Base-by-base conservation (phyloP, 2,113 vertebrate genomes). In the Ailurus styani region DNA sequence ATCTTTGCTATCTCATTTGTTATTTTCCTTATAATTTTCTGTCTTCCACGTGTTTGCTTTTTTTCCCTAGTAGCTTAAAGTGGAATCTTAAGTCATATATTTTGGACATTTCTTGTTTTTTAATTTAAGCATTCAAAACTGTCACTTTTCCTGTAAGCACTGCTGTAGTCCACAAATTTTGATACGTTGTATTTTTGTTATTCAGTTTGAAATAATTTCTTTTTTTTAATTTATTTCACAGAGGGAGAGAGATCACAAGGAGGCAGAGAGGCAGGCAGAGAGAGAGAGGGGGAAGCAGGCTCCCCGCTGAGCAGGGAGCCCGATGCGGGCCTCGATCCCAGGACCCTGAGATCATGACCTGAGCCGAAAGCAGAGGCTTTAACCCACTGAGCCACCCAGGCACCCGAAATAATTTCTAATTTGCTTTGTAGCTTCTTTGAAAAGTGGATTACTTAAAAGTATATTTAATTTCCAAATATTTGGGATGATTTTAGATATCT, bases 381-480 rank as follows among this genome's bases (percentile, higher is more conserved):
- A n/a, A n/a, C n/a, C n/a, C n/a, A n/a, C n/a, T n/a, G n/a, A n/a
- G n/a, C n/a, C n/a, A n/a, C n/a, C n/a, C n/a, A n/a, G n/a, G n/a
- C n/a, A n/a, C n/a, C n/a, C n/a, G 77, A 94, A 93, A 68, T 95
- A 57, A 7, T 60, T 94, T 83, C 25, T 72, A 55, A 54, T 55
- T 95, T 95, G 31, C 68, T 93, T 85, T 95, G 54, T 50, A 37
- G 55, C 94, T 68, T 91, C 52, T 93, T 96, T 88, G 82, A 87
- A 47, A 4, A 40, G 23, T 34, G 11, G 21, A 18, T 93, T 85
- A 77, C 21, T 92, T 95, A 45, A 70, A 95, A 75, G 10, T 62
- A 10, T 81, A 52, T 75, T 72, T 52, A 66, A 90, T 94, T 94
- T 87, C 95, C 34, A 78, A 83, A 29, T 78, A 83, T 50, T 91